Evolutionary conservation across 2,888 invertebrate genomes (phyloP).

Genomic region (Odontomyia ornata): DNA sequence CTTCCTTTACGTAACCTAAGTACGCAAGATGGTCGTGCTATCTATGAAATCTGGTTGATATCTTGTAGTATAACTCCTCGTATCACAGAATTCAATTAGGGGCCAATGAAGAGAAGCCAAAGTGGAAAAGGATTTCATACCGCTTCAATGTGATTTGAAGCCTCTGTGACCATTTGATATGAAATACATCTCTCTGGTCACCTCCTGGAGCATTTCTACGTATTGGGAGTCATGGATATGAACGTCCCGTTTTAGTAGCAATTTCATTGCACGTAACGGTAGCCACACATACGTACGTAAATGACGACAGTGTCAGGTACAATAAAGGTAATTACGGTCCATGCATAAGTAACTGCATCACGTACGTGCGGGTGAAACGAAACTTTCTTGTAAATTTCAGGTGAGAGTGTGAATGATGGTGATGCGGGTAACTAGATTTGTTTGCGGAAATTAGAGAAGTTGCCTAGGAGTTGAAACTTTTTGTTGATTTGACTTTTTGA

Average conservation of each 20-base stretch:
- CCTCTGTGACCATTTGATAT: neutral
- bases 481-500: too few relatives aligned
- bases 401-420: neutral
- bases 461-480: too few relatives aligned
- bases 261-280: slow-evolving; percentile 34
- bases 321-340: slow-evolving; percentile 43
- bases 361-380: slow-evolving; percentile 34
- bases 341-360: slow-evolving; percentile 43
- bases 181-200: neutral
- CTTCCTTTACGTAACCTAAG: too few relatives aligned
- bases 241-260: slow-evolving; percentile 12
- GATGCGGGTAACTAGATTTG: neutral
- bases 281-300: neutral
- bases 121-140: slow-evolving; percentile 20
- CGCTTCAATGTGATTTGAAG: too few relatives aligned
- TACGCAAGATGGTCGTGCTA: neutral
- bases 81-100: slow-evolving; percentile 37
- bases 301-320: slow-evolving; percentile 33
- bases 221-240: neutral
- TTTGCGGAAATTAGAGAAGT: too few relatives aligned
- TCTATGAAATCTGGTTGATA: slow-evolving; percentile 8
- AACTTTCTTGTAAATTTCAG: slow-evolving; percentile 38
- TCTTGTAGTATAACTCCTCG: slow-evolving; percentile 2
- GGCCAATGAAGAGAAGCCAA: slow-evolving; percentile 38
- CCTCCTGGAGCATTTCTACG: neutral